A percentile compares a stretch with the other conserved stretches of the same genome.
These are phyloP conservation scores for Sminthurinus aureus DNA, from an alignment of 2,888 invertebrate genomes.

Conservation along the genomic window DNA sequence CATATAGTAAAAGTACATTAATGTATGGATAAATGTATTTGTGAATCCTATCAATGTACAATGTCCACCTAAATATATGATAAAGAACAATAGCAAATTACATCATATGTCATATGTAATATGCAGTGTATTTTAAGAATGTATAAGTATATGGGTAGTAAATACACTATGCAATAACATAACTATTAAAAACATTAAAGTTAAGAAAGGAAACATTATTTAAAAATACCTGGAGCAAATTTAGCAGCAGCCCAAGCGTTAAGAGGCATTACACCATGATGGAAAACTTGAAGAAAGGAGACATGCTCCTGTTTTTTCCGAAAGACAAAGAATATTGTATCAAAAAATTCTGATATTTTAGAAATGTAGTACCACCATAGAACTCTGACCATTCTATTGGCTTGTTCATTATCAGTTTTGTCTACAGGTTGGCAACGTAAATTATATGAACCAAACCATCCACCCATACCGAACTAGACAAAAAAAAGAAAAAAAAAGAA, in stretches of 20 bases:
- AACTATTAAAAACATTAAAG: no score
- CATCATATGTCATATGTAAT: no score
- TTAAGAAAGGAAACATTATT: no score
- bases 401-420: slow-evolving; percentile 79
- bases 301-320: slow-evolving; percentile 94
- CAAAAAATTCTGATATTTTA: slow-evolving; percentile 95
- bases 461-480: slow-evolving; percentile 82
- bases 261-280: slow-evolving; percentile 96
- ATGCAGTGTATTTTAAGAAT: no score
- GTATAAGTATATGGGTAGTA: no score
- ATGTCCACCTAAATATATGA: slow-evolving; percentile 81
- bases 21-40: slow-evolving; percentile 93
- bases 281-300: slow-evolving; percentile 92
- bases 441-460: slow-evolving; percentile 90
- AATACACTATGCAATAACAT: no score
- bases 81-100: neutral
- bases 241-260: slow-evolving; percentile 96
- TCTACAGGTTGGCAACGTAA: slow-evolving; percentile 91
- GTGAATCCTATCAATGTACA: slow-evolving; percentile 94
- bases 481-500: slow-evolving; percentile 23
- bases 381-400: slow-evolving; percentile 86
- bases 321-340: slow-evolving; percentile 94
- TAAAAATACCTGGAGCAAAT: slow-evolving; percentile 82
- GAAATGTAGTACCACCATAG: slow-evolving; percentile 98
- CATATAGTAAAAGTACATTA: slow-evolving; percentile 98